Evolutionary conservation across 2,888 invertebrate species (phyloP).

Genomic region (Lasius fuliginosus): DNA sequence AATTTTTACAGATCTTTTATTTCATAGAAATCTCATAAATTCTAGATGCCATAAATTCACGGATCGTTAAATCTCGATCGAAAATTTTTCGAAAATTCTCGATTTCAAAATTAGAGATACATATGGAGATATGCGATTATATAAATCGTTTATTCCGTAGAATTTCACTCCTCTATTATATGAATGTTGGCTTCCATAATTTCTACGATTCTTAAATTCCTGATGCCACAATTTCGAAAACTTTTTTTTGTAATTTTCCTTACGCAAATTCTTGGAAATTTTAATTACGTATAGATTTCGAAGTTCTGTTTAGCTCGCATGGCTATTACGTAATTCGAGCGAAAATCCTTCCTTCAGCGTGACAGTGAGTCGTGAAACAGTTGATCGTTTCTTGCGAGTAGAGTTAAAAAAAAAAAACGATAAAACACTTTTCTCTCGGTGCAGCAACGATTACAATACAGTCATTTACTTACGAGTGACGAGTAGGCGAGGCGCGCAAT

Average conservation of each 20-base stretch:
- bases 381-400: slow-evolving; percentile 60
- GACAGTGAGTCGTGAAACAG: slow-evolving; percentile 61
- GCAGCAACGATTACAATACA: slow-evolving; percentile 65
- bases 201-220: slow-evolving; percentile 4
- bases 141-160: neutral
- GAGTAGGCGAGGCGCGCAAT: slow-evolving; percentile 56
- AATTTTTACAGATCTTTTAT: neutral
- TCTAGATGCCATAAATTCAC: neutral
- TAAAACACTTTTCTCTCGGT: slow-evolving; percentile 50
- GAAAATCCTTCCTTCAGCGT: slow-evolving; percentile 57
- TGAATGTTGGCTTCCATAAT: neutral
- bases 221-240: neutral
- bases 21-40: neutral
- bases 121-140: neutral
- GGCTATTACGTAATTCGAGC: slow-evolving; percentile 48
- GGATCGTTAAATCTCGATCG: neutral
- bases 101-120: neutral
- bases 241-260: neutral
- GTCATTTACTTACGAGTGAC: slow-evolving; percentile 56
- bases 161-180: neutral
- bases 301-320: neutral
- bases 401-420: slow-evolving; percentile 53
- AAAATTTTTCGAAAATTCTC: neutral
- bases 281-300: neutral
- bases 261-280: neutral